A percentile compares a stretch with the other conserved stretches of the same genome.
Conservation (phyloP, 2,797 vertebrate genomes). For the Sphaeramia orbicularis region DNA sequence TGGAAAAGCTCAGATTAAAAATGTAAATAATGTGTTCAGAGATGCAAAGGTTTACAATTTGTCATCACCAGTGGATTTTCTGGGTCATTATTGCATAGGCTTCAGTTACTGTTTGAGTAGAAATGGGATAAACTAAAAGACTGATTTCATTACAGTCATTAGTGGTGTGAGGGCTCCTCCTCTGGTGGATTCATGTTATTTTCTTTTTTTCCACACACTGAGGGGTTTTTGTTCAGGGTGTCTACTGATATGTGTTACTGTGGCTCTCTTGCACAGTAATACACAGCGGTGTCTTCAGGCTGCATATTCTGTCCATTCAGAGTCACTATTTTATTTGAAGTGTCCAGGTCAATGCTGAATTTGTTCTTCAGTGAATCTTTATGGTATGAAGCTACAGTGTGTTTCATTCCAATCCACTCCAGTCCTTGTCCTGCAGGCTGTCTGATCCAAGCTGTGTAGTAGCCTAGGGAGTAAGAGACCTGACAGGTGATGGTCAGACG, state of each 20-base stretch:
- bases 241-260: not conserved
- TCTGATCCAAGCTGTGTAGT: too few species aligned
- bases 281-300: conserved; percentile 48
- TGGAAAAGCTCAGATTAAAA: too few species aligned
- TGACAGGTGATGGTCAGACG: conserved; percentile 6
- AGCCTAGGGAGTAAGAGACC: too few species aligned
- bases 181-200: conserved; percentile 4
- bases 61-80: too few species aligned
- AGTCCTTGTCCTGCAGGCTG: conserved; percentile 9
- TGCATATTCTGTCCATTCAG: not conserved
- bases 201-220: too few species aligned
- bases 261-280: conserved; percentile 43
- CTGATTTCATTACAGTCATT: not conserved
- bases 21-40: too few species aligned
- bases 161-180: not conserved
- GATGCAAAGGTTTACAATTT: too few species aligned
- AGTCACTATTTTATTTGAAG: too few species aligned
- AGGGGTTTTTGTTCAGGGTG: conserved; percentile 22
- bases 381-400: not conserved
- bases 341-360: too few species aligned
- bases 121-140: too few species aligned
- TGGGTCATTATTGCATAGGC: too few species aligned
- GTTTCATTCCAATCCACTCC: conserved; percentile 18
- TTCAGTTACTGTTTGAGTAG: too few species aligned
- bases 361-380: conserved; percentile 8